phyloP scores from a whole-genome alignment of 2,797 vertebrate genomes.

The Rhabdomys pumilio region DNA sequence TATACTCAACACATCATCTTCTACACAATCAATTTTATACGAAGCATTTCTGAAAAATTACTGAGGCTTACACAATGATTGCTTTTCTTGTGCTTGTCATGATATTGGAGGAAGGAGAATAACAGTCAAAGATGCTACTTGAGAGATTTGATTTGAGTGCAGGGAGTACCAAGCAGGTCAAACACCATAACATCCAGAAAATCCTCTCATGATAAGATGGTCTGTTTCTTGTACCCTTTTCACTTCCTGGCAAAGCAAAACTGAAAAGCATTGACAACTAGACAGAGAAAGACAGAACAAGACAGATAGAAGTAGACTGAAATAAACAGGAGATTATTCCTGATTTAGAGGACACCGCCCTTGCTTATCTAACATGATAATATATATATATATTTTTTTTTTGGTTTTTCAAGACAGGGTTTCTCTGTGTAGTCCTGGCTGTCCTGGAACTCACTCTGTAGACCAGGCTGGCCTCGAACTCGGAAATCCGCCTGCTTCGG shows the following conservation, averaged over 20 bases:
- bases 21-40: neutral
- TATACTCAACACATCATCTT: neutral
- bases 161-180: neutral
- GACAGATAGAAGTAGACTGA: neutral
- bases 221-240: slow-evolving; percentile 24
- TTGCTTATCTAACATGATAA: slow-evolving; percentile 67
- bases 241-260: slow-evolving; percentile 52
- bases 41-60: slow-evolving; percentile 43
- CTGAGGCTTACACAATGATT: neutral
- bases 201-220: neutral
- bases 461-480: no score
- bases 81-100: neutral
- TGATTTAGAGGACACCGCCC: slow-evolving; percentile 35
- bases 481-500: no score
- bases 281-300: neutral
- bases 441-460: no score
- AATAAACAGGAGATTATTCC: neutral
- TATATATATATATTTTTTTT: neutral
- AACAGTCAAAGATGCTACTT: neutral
- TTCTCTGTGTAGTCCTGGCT: no score
- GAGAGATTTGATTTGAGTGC: neutral
- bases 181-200: slow-evolving; percentile 37
- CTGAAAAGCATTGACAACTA: slow-evolving; percentile 5
- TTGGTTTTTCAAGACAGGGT: no score
- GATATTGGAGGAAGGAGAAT: neutral